Base-by-base conservation (phyloP, 2,888 invertebrate genomes). In the Drosophila meridionalis region DNA sequence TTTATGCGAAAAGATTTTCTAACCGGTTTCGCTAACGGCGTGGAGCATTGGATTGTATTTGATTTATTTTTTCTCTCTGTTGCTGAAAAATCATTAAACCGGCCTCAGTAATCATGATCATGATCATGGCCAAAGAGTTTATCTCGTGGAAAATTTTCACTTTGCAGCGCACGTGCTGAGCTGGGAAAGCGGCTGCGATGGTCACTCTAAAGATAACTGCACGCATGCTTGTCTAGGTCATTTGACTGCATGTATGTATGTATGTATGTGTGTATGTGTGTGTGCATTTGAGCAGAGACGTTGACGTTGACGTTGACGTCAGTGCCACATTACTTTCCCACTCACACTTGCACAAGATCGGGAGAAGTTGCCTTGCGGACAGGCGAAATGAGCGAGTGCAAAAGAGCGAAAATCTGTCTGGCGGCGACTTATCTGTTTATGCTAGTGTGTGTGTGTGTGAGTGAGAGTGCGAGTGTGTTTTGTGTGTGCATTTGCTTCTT, bases 381-480 rank as follows among this genome's bases (percentile, higher is more conserved):
- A 50, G 43, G 38, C 56, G 38, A 78, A 78, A 70, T 88, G 84
- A 88, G 87, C 84, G 87, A 76, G 89, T 86, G 84, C 89, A 88
- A 86, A 83, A 67, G 89, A 86, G 89, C 47, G 43, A 34, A 47
- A 65, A 56, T 60, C 42, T 57, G 43, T 52, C 40, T 62, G 47
- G 48, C 68, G 58, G 11, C 6, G 8, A 61, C 53, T 42, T 72
- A 38, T 43, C 14, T 66, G 58, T 9, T 40, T 36, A 28, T 30
- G 32, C 20, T n/a, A 30, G 6, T 63, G 4, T 63, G 30, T 20
- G 43, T 40, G 38, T 11, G 7, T 8, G 28, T 40, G 11, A 42
- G 57, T 26, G 47, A 36, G 62, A 42, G 26, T 6, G 5, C n/a
- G n/a, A 67, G 9, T 20, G 43, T 43, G 9, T 43, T 20, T 43